Conservation (phyloP, 2,113 vertebrate genomes). For the Condylura cristata region DNA sequence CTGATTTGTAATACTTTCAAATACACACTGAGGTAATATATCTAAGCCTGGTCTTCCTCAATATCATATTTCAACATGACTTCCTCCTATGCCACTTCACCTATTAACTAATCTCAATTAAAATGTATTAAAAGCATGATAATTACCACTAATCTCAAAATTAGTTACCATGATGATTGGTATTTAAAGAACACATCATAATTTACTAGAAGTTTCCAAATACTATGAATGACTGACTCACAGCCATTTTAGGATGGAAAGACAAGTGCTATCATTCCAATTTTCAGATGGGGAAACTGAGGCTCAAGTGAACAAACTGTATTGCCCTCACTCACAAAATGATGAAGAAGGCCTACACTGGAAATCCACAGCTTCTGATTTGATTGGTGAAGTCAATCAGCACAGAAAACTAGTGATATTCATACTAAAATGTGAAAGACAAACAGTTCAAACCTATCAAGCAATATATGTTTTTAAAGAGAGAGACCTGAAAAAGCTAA, state of each 20-base stretch:
- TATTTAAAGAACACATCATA: background rate
- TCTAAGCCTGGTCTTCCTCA: background rate
- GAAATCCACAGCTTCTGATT: background rate
- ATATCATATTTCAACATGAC: background rate
- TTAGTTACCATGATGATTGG: background rate
- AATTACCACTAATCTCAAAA: background rate
- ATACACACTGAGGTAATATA: background rate
- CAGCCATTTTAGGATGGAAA: background rate
- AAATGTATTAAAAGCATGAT: background rate
- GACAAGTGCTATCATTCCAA: background rate
- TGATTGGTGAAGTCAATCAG: background rate
- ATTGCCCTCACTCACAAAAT: background rate
- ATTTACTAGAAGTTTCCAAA: background rate
- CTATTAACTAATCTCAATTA: background rate
- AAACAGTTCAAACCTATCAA: background rate
- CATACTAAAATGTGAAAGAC: slow-evolving; percentile 11
- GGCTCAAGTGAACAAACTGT: background rate
- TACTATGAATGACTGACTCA: background rate
- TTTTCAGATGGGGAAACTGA: background rate
- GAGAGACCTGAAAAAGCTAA: background rate
- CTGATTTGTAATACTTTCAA: background rate
- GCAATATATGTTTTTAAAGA: background rate
- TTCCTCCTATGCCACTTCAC: background rate
- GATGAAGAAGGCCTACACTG: background rate
- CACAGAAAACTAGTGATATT: slow-evolving; percentile 10